These are phyloP conservation scores for Gyrodactylus bullatarudis DNA, from an alignment of 1,140 invertebrate genomes.

Conservation along the genomic window DNA sequence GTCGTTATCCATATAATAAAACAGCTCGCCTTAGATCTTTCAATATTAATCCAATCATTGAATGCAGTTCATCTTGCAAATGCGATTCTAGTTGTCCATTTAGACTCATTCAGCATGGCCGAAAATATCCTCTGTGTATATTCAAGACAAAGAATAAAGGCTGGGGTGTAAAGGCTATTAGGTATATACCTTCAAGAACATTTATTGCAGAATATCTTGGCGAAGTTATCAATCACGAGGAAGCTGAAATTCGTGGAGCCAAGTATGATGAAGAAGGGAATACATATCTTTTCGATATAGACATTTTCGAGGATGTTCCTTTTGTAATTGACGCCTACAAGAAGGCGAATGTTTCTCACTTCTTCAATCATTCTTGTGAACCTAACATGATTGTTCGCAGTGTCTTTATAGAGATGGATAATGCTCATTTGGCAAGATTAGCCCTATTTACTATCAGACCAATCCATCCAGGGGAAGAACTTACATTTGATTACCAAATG, in stretches of 20 bases:
- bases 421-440: background rate
- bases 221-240: constrained; percentile 1
- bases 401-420: background rate
- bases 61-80: background rate
- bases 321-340: constrained; percentile 4
- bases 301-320: background rate
- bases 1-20: background rate
- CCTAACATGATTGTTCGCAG: background rate
- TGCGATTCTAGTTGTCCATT: constrained; percentile 2
- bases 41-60: background rate
- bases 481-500: constrained; percentile 5
- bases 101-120: background rate
- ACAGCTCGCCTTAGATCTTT: background rate
- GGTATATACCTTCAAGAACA: background rate
- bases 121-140: background rate
- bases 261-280: background rate
- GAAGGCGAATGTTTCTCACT: constrained; percentile 3
- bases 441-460: background rate
- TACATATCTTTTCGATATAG: constrained; percentile 4
- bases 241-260: background rate
- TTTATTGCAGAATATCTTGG: constrained; percentile 5
- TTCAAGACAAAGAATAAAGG: background rate
- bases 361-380: constrained; percentile 3
- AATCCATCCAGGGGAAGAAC: background rate
- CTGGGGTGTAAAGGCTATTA: background rate